Percentiles rank a stretch among this genome's conserved stretches.
These are phyloP conservation scores for Chlamydotis undulata DNA, from an alignment of 2,113 vertebrate genomes.

Conservation along the genomic window DNA sequence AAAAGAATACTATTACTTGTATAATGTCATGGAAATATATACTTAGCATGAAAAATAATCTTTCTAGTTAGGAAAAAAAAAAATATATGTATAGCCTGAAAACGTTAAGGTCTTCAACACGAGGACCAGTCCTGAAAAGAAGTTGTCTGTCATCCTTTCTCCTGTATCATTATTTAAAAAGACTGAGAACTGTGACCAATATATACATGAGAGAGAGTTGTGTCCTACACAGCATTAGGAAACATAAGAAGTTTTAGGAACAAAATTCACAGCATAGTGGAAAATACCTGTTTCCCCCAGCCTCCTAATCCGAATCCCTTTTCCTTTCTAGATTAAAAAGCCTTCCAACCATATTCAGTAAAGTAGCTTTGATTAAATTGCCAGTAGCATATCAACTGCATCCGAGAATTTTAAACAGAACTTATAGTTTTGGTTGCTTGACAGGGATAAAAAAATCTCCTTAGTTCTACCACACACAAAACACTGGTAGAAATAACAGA, in stretches of 20 bases:
- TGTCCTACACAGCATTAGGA: neutral
- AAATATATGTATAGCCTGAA: neutral
- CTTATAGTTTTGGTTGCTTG: neutral
- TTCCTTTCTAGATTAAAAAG: neutral
- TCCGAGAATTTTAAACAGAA: neutral
- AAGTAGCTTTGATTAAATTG: neutral
- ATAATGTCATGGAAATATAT: neutral
- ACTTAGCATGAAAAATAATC: neutral
- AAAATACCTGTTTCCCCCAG: neutral
- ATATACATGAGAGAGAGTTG: neutral
- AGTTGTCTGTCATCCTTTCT: neutral
- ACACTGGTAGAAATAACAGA: conserved; percentile 15
- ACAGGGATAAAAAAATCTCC: neutral
- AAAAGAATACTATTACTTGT: conserved; percentile 1
- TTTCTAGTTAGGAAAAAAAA: neutral
- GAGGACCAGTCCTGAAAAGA: neutral
- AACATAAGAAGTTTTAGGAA: neutral
- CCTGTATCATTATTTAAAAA: neutral
- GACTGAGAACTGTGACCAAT: neutral
- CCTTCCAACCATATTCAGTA: neutral
- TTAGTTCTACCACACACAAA: neutral
- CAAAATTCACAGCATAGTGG: neutral
- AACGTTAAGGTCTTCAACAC: neutral
- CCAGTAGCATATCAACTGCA: neutral
- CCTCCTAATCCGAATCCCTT: neutral